Evolutionary conservation across 64 coral and sea anemone species (phyloP), one percentile per base, ranked within the genome.

Genomic region (Catalaphyllia jardinei): DNA sequence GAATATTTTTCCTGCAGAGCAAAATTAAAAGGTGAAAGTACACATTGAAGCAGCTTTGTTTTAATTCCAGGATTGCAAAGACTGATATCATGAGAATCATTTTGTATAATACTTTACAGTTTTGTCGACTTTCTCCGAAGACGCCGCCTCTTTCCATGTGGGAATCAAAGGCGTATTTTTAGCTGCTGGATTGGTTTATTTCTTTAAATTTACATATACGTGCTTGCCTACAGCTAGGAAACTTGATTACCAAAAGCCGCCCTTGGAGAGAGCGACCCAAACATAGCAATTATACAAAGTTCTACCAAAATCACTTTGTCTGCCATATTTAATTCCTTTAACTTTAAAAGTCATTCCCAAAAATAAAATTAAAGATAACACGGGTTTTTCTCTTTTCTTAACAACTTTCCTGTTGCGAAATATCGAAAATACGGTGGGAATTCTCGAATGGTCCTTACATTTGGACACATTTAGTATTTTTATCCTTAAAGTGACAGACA

Each of bases 221-320:
- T 69, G 63, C 81, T 33, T n/a, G 81, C 81, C 63, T 71, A 64
- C 63, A 85, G 81, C 63, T 85, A 85, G 39, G 16, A 85, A 85
- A 71, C 62, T 60, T 85, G 65, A 85, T 85, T 85, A 85, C 20
- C 62, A 49, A 13, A 46, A 24, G 31, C 71, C 61, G 63, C 81
- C 62, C 33, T 71, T 85, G 81, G 63, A 85, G 38, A 39, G 71
- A 85, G 69, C 63, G 25, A 50, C 63, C 63, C 62, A 71, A 60
- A 71, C 63, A 63, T 50, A 71, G 31, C 63, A 85, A 85, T 71
- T 67, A 71, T 85, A 63, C 22, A 14, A 85, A 85, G 33, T 67
- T 67, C 80, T 42, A 12, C 61, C 4, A 46, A 42, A 64, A 85
- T 71, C 81, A 71, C 31, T 85, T 71, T 71, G 81, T 85, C 62